These are phyloP conservation scores for Meloidogyne hapla DNA, from an alignment of 1,140 invertebrate species.

Conservation along the genomic window DNA sequence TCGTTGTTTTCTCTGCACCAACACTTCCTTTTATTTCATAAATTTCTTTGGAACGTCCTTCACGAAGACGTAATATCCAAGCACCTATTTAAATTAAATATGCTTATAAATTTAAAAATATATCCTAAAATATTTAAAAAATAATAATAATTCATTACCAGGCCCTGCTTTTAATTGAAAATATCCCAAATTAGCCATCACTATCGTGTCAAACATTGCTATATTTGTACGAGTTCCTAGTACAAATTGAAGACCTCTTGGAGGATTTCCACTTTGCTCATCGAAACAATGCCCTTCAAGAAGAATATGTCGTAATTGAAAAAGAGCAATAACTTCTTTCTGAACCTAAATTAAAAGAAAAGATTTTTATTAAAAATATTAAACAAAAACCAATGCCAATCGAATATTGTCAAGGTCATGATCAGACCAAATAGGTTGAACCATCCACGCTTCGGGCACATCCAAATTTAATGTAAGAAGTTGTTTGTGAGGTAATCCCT, in stretches of 20 bases:
- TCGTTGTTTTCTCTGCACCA: conserved; percentile 56
- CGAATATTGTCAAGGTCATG: conserved; percentile 98
- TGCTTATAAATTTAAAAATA: too few species aligned
- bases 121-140: background rate
- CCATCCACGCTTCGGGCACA: conserved; percentile 97
- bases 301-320: conserved; percentile 85
- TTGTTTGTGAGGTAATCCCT: conserved; percentile 82
- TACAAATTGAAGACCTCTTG: conserved; percentile 89
- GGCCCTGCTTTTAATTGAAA: conserved; percentile 34
- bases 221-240: conserved; percentile 80
- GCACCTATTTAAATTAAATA: conserved; percentile 94
- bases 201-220: conserved; percentile 88
- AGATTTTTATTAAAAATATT: conserved; percentile 32
- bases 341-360: conserved; percentile 56
- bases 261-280: conserved; percentile 82
- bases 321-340: conserved; percentile 73
- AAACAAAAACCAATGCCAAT: conserved; percentile 65
- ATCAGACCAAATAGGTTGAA: conserved; percentile 83
- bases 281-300: conserved; percentile 93
- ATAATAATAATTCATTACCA: conserved; percentile 69
- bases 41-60: conserved; percentile 88
- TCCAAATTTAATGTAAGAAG: conserved; percentile 90
- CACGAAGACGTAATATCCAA: conserved; percentile 81
- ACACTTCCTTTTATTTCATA: conserved; percentile 71
- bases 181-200: conserved; percentile 89